Base-by-base conservation (phyloP, 2,113 vertebrate species). In the Muntiacus muntjak region DNA sequence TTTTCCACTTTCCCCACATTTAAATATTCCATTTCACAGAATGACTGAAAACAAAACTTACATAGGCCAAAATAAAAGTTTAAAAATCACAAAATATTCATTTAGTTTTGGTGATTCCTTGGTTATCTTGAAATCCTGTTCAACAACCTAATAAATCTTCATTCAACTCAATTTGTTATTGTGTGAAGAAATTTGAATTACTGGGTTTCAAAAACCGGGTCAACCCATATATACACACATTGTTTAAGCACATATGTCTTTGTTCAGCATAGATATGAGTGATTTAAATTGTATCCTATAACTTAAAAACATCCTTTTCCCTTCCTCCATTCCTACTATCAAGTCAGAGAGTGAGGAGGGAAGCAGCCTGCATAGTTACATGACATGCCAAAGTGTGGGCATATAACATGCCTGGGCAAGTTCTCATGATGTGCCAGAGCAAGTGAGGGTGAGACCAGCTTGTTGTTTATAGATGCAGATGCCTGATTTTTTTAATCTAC, bases 21-120 rank as follows among this genome's bases (percentile, higher is more conserved):
- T 82, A 64, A 89, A 82, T 86, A 36, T 47, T 1, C 26, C 58
- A 60, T 60, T 60, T 28, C 26, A 62, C 4, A 64, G 19, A 89
- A 89, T 16, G 91, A 79, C n/a, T 81, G 6, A 85, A 96, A 95
- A 64, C 10, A 86, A 71, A 94, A n/a, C 33, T 60, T 84, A 16
- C 7, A 23, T 50, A 60, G 21, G 54, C 10, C 26, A 71, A 93
- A 93, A n/a, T 87, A 40, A 81, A 82, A 89, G 3, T 84, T 28
- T 74, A 82, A 91, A 4, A 64, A 86, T 89, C 60, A 87, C 36
- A 84, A 28, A 89, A 60, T 62, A 92, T 40, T 81, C 13, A 58
- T 25, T 91, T 74, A 84, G 28, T 57, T 82, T 67, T 57, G 6
- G 54, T 16, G 26, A 2, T 43, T 40, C 33, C 1, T 36, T 79